These are phyloP conservation scores for Ischnura elegans DNA, from an alignment of 2,888 invertebrate species.

Conservation along the genomic window DNA sequence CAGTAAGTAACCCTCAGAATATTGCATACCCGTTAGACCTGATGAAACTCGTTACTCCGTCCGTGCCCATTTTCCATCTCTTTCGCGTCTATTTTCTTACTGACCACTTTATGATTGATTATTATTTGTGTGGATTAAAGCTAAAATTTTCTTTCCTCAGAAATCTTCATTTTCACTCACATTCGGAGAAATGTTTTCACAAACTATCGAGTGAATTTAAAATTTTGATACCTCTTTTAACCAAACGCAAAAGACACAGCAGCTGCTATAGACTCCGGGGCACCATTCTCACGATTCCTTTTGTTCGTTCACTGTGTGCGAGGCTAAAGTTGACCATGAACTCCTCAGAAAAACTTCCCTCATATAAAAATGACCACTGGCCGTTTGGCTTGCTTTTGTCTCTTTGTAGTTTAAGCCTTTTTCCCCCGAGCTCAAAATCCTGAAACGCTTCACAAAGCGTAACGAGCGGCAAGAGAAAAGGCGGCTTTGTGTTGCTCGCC, in stretches of 20 bases:
- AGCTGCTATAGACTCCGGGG: background rate
- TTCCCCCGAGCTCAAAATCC: background rate
- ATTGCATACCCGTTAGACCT: too few relatives aligned
- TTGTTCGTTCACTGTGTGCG: background rate
- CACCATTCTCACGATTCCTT: background rate
- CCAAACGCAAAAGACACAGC: background rate
- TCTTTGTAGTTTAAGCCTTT: background rate
- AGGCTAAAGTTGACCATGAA: background rate
- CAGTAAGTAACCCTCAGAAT: too few relatives aligned
- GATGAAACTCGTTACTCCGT: too few relatives aligned
- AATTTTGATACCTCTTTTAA: background rate
- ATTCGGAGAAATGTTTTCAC: background rate
- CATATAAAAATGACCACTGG: background rate
- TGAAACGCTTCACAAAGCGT: background rate
- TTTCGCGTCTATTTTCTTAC: too few relatives aligned
- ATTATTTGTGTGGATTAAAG: too few relatives aligned
- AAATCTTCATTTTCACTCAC: too few relatives aligned
- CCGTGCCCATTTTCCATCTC: too few relatives aligned
- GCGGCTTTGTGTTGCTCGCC: background rate
- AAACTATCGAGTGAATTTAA: background rate
- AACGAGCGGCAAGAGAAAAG: background rate
- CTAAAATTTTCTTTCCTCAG: too few relatives aligned
- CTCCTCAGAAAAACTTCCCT: too few relatives aligned
- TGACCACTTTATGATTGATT: too few relatives aligned
- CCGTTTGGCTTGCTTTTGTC: background rate